Percentiles rank a stretch among this genome's conserved stretches.
Conservation (phyloP, 2,888 invertebrate genomes). For the Heliconius cydno region DNA sequence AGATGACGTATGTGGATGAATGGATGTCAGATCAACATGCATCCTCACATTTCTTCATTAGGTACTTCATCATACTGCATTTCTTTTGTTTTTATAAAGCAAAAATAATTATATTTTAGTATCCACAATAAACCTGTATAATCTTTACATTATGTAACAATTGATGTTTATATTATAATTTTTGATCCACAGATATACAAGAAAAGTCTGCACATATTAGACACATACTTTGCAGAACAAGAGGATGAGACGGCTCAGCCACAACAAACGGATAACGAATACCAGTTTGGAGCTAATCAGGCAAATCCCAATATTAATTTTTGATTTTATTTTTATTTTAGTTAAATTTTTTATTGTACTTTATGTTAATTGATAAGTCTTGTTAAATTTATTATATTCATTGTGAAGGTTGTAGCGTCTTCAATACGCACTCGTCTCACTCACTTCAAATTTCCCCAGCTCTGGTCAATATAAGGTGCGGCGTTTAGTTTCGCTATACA, state of each 20-base stretch:
- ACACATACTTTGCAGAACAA: conserved; percentile 88
- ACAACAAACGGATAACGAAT: conserved; percentile 60
- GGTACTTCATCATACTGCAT: too few relatives aligned
- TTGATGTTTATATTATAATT: too few relatives aligned
- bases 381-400: neutral
- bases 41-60: too few relatives aligned
- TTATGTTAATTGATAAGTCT: too few relatives aligned
- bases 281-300: conserved; percentile 62
- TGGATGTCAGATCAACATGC: neutral
- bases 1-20: too few relatives aligned
- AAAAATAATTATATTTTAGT: too few relatives aligned
- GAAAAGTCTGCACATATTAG: conserved; percentile 90
- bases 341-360: neutral
- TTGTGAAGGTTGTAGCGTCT: neutral
- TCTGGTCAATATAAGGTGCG: neutral
- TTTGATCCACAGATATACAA: conserved; percentile 84
- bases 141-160: too few relatives aligned
- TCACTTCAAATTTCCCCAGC: neutral
- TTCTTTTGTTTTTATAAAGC: too few relatives aligned
- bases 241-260: conserved; percentile 69
- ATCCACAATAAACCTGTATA: too few relatives aligned
- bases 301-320: conserved; percentile 61
- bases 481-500: neutral
- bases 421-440: too few relatives aligned
- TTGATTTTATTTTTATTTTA: conserved; percentile 46